Evolutionary conservation across 2,888 invertebrate genomes (phyloP).

Genomic region (Phortica okadai): DNA sequence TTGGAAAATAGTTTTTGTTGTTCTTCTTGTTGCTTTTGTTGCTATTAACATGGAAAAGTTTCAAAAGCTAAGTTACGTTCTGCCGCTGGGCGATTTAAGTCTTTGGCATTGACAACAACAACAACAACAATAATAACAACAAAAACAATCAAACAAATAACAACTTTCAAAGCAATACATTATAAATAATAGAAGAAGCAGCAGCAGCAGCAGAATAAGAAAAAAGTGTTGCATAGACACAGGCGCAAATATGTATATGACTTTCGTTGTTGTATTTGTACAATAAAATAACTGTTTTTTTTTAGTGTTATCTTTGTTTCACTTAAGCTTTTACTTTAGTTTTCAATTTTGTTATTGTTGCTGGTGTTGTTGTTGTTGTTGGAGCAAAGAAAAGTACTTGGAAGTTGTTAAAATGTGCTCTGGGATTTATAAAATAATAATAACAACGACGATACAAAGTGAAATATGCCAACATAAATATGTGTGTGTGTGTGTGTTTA

Average conservation of each 20-base stretch:
- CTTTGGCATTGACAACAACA: too few relatives aligned
- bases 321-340: background rate
- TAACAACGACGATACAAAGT: background rate
- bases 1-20: too few relatives aligned
- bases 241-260: background rate
- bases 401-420: slow-evolving; percentile 11
- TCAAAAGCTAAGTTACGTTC: too few relatives aligned
- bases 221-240: slow-evolving; percentile 23
- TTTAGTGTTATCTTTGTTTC: background rate
- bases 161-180: background rate
- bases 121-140: background rate
- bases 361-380: background rate
- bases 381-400: background rate
- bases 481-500: background rate
- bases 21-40: too few relatives aligned
- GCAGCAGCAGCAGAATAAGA: background rate
- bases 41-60: too few relatives aligned
- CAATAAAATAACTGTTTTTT: background rate
- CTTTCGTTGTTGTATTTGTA: background rate
- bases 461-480: background rate
- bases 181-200: background rate
- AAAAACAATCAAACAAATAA: background rate
- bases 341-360: background rate
- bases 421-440: slow-evolving; percentile 16
- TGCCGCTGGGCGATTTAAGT: too few relatives aligned